These are phyloP conservation scores for Triplophysa yarkandensis DNA, from an alignment of 2,797 vertebrate genomes.

Conservation along the genomic window DNA sequence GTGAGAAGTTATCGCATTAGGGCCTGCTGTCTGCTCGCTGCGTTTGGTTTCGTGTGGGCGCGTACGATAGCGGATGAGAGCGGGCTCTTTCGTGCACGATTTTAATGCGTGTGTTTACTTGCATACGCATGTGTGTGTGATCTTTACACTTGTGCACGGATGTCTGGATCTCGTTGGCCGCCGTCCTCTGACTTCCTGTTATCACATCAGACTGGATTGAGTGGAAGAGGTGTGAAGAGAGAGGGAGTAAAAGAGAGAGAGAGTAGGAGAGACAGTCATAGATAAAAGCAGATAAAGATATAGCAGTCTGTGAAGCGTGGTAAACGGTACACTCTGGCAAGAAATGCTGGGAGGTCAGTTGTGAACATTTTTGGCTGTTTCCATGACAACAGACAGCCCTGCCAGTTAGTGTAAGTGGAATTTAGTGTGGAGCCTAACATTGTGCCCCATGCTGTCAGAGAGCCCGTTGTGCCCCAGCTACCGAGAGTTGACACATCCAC, in stretches of 20 bases:
- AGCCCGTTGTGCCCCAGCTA: slow-evolving; percentile 28
- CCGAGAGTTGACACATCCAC: slow-evolving; percentile 40
- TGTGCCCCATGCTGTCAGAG: slow-evolving; percentile 42
- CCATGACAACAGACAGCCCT: slow-evolving; percentile 56
- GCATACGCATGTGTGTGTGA: slow-evolving; percentile 6
- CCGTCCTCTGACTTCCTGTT: slow-evolving; percentile 71
- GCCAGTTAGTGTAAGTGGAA: slow-evolving; percentile 52
- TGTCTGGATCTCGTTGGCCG: slow-evolving; percentile 58
- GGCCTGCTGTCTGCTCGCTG: slow-evolving; percentile 48
- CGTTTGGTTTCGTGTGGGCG: slow-evolving; percentile 38
- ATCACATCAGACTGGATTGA: slow-evolving; percentile 62
- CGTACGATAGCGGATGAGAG: slow-evolving; percentile 10
- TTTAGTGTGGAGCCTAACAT: slow-evolving; percentile 42
- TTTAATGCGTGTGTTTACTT: not conserved
- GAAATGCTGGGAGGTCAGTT: slow-evolving; percentile 45
- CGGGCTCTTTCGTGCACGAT: slow-evolving; percentile 24
- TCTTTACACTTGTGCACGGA: slow-evolving; percentile 18
- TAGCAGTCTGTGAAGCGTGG: slow-evolving; percentile 50
- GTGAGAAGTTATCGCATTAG: slow-evolving; percentile 56
- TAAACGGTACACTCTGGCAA: slow-evolving; percentile 53
- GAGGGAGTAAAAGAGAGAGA: slow-evolving; percentile 37
- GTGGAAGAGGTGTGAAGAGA: slow-evolving; percentile 53
- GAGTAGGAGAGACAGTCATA: slow-evolving; percentile 48
- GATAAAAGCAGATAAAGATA: slow-evolving; percentile 53
- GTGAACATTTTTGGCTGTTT: slow-evolving; percentile 53